These are phyloP conservation scores for Brachyhypopomus gauderio DNA, from an alignment of 2,113 vertebrate genomes.

Conservation along the genomic window DNA sequence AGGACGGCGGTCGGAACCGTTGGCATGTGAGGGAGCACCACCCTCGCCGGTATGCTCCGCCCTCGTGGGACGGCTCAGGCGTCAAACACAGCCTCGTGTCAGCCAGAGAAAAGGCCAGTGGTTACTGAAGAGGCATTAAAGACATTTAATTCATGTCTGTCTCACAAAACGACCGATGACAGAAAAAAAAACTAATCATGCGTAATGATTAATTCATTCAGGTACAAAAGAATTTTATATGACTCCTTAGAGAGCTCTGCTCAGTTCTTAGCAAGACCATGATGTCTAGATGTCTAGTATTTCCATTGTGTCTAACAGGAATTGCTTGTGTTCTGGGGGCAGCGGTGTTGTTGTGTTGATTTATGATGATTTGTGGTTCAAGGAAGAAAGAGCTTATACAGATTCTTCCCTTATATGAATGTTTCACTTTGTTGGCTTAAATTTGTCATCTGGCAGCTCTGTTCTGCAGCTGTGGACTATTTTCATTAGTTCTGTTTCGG, in stretches of 20 bases:
- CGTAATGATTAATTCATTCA: conserved; percentile 39
- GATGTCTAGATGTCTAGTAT: conserved; percentile 48
- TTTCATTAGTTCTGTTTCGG: background rate
- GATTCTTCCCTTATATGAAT: no score
- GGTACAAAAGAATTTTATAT: conserved; percentile 49
- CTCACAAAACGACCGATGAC: conserved; percentile 37
- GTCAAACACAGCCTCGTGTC: background rate
- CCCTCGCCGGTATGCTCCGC: no score
- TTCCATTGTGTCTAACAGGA: conserved; percentile 30
- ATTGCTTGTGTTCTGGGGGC: background rate
- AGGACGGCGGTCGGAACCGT: conserved; percentile 62
- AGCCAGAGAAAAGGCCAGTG: background rate
- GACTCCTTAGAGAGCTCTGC: conserved; percentile 2
- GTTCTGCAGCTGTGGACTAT: background rate
- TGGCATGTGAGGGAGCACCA: conserved; percentile 28
- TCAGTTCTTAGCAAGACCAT: background rate
- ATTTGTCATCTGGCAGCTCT: background rate
- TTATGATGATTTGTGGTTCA: conserved; percentile 2
- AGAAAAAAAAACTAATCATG: conserved; percentile 2
- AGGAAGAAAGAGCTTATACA: background rate
- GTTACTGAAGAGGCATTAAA: conserved; percentile 15
- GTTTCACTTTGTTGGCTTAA: no score
- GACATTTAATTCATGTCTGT: conserved; percentile 25
- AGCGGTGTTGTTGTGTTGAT: background rate
- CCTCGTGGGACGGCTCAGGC: background rate